Conservation (phyloP, 2,888 invertebrate species). For the Harpalus rubripes region DNA sequence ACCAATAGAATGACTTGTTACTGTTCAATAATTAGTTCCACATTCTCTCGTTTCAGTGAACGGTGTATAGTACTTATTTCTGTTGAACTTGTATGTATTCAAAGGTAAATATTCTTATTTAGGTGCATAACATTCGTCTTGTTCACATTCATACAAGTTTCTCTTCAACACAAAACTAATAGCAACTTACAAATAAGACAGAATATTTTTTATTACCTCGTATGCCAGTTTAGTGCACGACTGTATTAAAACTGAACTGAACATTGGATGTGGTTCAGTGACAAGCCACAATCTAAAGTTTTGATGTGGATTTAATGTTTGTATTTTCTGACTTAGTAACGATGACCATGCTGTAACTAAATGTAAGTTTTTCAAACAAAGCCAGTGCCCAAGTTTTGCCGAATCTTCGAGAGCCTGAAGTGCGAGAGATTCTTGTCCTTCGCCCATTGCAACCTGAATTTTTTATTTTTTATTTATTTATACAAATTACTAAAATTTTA, state of each 20-base stretch:
- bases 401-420: slow-evolving; percentile 81
- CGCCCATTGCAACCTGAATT: slow-evolving; percentile 87
- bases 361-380: slow-evolving; percentile 90
- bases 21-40: too few relatives aligned
- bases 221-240: slow-evolving; percentile 89
- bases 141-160: too few relatives aligned
- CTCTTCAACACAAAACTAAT: too few relatives aligned
- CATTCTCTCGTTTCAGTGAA: too few relatives aligned
- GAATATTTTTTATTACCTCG: slow-evolving; percentile 78
- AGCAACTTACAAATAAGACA: too few relatives aligned
- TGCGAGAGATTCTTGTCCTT: slow-evolving; percentile 86
- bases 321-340: slow-evolving; percentile 84
- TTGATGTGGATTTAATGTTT: slow-evolving; percentile 76
- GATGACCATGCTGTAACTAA: slow-evolving; percentile 86
- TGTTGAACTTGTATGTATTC: too few relatives aligned
- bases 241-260: slow-evolving; percentile 87
- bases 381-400: slow-evolving; percentile 84
- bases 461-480: slow-evolving; percentile 66
- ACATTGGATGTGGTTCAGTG: slow-evolving; percentile 88
- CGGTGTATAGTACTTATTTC: too few relatives aligned
- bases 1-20: too few relatives aligned
- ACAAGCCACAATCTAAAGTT: slow-evolving; percentile 91
- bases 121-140: too few relatives aligned
- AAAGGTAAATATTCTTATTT: too few relatives aligned
- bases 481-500: not conserved